These are phyloP conservation scores for Naja naja DNA, from an alignment of 2,113 vertebrate genomes.

Conservation along the genomic window DNA sequence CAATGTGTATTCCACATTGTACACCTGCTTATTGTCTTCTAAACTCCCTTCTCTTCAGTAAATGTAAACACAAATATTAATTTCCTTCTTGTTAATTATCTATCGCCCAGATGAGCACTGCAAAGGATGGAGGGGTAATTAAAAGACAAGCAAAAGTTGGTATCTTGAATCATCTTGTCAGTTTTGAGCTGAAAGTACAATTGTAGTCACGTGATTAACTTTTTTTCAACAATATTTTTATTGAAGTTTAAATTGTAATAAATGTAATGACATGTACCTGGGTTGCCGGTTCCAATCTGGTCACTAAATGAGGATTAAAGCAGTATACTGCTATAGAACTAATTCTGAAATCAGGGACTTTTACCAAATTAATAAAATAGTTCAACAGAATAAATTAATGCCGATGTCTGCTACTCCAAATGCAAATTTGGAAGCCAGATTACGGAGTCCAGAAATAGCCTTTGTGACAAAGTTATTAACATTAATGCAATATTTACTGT, in stretches of 20 bases:
- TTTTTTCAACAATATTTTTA: background rate
- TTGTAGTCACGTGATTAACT: background rate
- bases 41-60: background rate
- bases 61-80: background rate
- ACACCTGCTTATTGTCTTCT: background rate
- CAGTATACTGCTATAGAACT: conserved; percentile 44
- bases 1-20: background rate
- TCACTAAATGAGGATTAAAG: conserved; percentile 6
- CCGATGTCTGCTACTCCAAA: conserved; percentile 54
- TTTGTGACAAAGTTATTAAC: background rate
- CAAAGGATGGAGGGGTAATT: background rate
- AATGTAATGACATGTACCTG: no score
- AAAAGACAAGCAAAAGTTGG: background rate
- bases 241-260: no score
- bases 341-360: conserved; percentile 50
- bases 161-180: background rate
- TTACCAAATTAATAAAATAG: conserved; percentile 56
- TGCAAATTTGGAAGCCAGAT: conserved; percentile 18
- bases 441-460: conserved; percentile 34
- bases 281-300: background rate
- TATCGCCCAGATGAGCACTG: background rate
- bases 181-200: background rate
- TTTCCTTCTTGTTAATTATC: background rate
- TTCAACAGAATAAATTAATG: conserved; percentile 57
- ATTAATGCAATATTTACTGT: conserved; percentile 39